Evolutionary conservation across 2,797 vertebrate genomes (phyloP).

Genomic region (Hafferia zeledoni): DNA sequence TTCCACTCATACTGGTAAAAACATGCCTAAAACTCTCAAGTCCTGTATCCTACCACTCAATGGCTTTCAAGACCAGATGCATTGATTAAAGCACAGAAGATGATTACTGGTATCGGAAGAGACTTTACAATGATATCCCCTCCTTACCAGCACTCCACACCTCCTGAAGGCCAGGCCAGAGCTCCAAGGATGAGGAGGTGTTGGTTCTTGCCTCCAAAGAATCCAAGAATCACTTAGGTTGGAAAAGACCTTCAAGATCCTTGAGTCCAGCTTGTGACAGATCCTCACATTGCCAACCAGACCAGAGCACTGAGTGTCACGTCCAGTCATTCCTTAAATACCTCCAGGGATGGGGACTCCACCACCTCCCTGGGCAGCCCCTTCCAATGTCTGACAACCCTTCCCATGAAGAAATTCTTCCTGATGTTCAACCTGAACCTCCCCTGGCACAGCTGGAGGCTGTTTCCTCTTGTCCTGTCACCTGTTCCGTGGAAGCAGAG

Average conservation of each 20-base stretch:
- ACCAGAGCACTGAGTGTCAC: neutral
- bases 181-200: neutral
- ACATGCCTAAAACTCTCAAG: neutral
- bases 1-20: neutral
- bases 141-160: accelerated
- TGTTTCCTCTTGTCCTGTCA: neutral
- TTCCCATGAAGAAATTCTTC: neutral
- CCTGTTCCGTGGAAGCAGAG: neutral
- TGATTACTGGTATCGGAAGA: accelerated
- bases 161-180: neutral
- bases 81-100: neutral
- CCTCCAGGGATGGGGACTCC: neutral
- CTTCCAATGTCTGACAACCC: neutral
- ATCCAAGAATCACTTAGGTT: neutral
- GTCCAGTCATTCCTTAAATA: neutral
- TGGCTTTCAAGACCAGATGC: neutral
- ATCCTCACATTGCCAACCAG: neutral
- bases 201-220: neutral
- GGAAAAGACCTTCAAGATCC: neutral
- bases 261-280: neutral
- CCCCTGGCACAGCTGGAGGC: neutral
- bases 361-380: neutral
- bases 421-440: neutral
- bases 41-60: too few species aligned
- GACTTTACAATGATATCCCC: accelerated